Conservation (phyloP, 2,797 vertebrate genomes). For the Sebastes aleutianus region DNA sequence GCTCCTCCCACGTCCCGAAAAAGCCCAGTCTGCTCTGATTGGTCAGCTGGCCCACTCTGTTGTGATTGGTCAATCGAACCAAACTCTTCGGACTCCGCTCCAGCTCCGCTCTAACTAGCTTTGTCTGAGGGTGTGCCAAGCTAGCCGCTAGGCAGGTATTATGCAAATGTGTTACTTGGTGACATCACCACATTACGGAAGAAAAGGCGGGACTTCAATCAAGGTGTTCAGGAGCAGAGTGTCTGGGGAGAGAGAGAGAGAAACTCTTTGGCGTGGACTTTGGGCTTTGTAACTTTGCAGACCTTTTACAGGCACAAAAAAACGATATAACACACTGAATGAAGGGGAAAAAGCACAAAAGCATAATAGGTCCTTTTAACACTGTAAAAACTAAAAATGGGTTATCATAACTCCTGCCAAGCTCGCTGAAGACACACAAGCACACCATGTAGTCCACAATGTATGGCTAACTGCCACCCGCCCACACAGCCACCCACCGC, state of each 20-base stretch:
- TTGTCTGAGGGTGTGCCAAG: no score
- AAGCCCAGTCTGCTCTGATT: no score
- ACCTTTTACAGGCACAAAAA: neutral
- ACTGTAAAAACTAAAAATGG: slow-evolving; percentile 7
- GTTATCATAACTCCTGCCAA: slow-evolving; percentile 7
- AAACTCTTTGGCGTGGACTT: no score
- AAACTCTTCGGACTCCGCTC: neutral
- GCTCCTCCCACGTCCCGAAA: no score
- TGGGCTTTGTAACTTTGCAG: neutral
- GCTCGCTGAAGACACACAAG: slow-evolving; percentile 19
- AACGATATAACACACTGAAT: neutral
- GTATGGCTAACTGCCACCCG: slow-evolving; percentile 34
- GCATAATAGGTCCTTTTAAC: neutral
- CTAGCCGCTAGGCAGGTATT: neutral
- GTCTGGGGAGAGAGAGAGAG: neutral
- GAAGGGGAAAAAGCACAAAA: neutral
- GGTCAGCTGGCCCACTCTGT: no score
- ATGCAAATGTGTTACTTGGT: neutral
- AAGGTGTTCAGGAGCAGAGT: neutral
- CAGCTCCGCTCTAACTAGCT: no score
- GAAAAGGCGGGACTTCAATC: neutral
- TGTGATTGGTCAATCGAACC: neutral
- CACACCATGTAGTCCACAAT: slow-evolving; percentile 29
- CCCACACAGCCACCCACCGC: slow-evolving; percentile 50
- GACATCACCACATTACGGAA: neutral